Conservation (phyloP, 2,888 invertebrate species). For the Drosophila picticornis region DNA sequence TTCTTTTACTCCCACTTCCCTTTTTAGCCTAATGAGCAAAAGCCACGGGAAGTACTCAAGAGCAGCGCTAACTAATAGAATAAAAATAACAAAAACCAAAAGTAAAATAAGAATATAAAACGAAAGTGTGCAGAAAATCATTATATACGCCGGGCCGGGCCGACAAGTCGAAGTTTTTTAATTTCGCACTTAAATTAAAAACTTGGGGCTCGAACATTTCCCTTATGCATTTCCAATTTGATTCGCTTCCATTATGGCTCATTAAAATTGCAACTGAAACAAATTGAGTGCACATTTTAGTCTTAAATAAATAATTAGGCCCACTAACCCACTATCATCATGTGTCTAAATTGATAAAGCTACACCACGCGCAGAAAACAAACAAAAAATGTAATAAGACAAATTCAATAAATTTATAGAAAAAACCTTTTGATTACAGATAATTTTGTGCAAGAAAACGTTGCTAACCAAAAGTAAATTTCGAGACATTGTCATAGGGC, state of each 20-base stretch:
- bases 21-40: conserved; percentile 61
- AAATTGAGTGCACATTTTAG: background rate
- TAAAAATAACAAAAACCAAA: conserved; percentile 19
- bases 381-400: conserved; percentile 84
- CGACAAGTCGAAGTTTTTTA: conserved; percentile 14
- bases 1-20: conserved; percentile 49
- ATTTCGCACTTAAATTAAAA: conserved; percentile 45
- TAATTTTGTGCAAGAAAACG: background rate
- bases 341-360: background rate
- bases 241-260: background rate
- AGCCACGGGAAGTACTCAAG: conserved; percentile 74
- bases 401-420: background rate
- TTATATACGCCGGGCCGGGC: conserved; percentile 14
- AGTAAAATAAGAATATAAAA: conserved; percentile 9
- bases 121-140: conserved; percentile 35
- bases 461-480: conserved; percentile 56
- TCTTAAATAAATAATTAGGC: background rate
- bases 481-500: conserved; percentile 27
- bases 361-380: conserved; percentile 52
- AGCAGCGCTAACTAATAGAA: conserved; percentile 38
- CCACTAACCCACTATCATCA: background rate
- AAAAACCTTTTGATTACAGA: too few species aligned
- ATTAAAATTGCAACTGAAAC: conserved; percentile 1
- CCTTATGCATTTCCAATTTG: background rate
- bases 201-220: background rate